Evolutionary conservation across 2,797 vertebrate genomes (phyloP).

Genomic region (Gobionotothen gibberifrons): DNA sequence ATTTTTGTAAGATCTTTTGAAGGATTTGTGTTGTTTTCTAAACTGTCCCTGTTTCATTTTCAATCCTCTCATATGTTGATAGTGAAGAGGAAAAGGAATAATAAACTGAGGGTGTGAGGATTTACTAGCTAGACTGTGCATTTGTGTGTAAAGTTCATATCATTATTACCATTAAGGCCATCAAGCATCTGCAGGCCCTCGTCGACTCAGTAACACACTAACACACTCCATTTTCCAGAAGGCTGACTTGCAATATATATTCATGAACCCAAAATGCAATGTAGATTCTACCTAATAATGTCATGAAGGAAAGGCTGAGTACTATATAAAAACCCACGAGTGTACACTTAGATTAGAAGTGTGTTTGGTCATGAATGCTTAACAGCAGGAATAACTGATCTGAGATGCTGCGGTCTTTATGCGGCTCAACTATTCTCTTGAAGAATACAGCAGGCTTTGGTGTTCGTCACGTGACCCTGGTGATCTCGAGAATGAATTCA

Average conservation of each 20-base stretch:
- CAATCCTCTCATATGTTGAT: slow-evolving; percentile 29
- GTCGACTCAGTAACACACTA: slow-evolving; percentile 59
- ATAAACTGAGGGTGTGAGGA: slow-evolving; percentile 25
- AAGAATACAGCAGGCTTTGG: slow-evolving; percentile 7
- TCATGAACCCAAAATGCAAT: slow-evolving; percentile 65
- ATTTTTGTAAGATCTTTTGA: not conserved
- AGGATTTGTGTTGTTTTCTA: not conserved
- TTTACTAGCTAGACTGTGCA: slow-evolving; percentile 34
- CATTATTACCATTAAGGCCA: slow-evolving; percentile 53
- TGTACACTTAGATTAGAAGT: slow-evolving; percentile 32
- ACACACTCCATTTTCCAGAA: slow-evolving; percentile 68
- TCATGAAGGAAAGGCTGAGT: slow-evolving; percentile 47
- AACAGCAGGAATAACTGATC: slow-evolving; percentile 35
- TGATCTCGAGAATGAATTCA: slow-evolving; percentile 13
- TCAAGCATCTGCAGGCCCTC: slow-evolving; percentile 46
- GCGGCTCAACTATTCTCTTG: slow-evolving; percentile 13
- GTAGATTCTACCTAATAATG: slow-evolving; percentile 54
- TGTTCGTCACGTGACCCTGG: slow-evolving; percentile 14
- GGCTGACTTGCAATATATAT: slow-evolving; percentile 69
- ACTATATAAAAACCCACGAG: slow-evolving; percentile 38
- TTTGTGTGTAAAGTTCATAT: slow-evolving; percentile 11
- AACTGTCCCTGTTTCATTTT: not conserved
- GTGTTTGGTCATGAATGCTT: slow-evolving; percentile 35
- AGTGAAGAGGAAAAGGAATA: slow-evolving; percentile 28
- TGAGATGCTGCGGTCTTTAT: slow-evolving; percentile 21